Evolutionary conservation across 2,113 vertebrate genomes (phyloP).

Genomic region (Scomber japonicus): DNA sequence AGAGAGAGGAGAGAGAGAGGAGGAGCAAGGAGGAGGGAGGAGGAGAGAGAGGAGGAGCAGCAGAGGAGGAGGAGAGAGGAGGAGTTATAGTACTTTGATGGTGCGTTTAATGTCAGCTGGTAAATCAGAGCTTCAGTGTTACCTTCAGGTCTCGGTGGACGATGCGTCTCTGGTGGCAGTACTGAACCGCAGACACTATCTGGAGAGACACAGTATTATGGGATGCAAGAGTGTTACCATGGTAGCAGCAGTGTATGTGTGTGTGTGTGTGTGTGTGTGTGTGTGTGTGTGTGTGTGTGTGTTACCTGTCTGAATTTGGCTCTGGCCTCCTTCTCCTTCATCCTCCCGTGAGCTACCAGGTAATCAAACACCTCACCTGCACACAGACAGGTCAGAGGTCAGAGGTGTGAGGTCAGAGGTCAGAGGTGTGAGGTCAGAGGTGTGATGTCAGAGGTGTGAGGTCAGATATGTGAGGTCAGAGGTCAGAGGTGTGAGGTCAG

Average conservation of each 20-base stretch:
- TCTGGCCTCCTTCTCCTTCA: conserved; percentile 69
- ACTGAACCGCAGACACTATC: conserved; percentile 69
- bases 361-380: conserved; percentile 68
- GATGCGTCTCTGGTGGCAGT: conserved; percentile 68
- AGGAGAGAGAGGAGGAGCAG: background rate
- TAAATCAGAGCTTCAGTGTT: background rate
- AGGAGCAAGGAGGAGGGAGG: too few relatives aligned
- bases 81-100: background rate
- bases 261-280: background rate
- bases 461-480: background rate
- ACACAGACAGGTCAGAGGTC: background rate
- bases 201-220: conserved; percentile 39
- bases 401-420: background rate
- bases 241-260: conserved; percentile 12
- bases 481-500: background rate
- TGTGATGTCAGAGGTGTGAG: too few relatives aligned
- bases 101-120: background rate
- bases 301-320: conserved; percentile 66
- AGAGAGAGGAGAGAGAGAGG: rapidly evolving
- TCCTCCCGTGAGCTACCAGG: conserved; percentile 66
- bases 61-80: background rate
- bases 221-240: conserved; percentile 10
- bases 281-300: too few relatives aligned
- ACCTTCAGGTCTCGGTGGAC: conserved; percentile 71
- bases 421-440: background rate